Evolutionary conservation across 2,113 vertebrate genomes (phyloP), one percentile per base, ranked within the genome.

Genomic region (Rattus norvegicus): DNA sequence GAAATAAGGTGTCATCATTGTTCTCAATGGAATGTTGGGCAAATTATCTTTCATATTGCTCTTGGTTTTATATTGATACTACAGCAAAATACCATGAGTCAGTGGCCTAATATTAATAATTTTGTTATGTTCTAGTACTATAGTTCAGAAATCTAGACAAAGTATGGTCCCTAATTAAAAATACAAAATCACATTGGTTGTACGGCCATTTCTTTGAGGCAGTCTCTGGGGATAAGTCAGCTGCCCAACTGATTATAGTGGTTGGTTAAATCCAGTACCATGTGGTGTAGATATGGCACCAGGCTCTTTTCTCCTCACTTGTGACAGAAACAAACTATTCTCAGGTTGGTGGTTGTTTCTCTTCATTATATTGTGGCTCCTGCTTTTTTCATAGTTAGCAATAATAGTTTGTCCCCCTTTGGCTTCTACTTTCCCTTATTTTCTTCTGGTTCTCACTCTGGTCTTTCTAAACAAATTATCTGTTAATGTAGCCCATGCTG

Each of bases 1-100:
- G 70, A 9, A 86, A 73, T 65, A 86, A 90, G 26, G 17, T 28
- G 43, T 4, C 49, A 63, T n/a, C 2, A 84, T 95, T 86, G 39
- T 88, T 95, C 79, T 90, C 22, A 49, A 69, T 87, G 83, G 96
- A 90, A 87, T 59, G n/a, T 93, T 88, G 95, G 54, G 39, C 56
- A 90, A 89, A 73, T 26, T 83, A 52, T 90, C 19, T 84, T 90
- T 77, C 39, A 63, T 26, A 59, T 56, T 2, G 83, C 8, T 84
- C 83, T 92, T 85, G 36, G 7, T 95, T 77, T 92, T 80, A 26
- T 77, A 43, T 63, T 95, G 39, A 9, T 92, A 19, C 12, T 33
- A 19, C 61, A 94, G 90, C 7, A 93, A 95, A 80, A 20, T 79
- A 79, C 1, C 33, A 70, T 43, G 65, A 75, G 49, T 70, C 70